A percentile compares a stretch with the other conserved stretches of the same genome.
phyloP scores from a whole-genome alignment of 2,888 invertebrate species.

The Aproaerema taeniolella region DNA sequence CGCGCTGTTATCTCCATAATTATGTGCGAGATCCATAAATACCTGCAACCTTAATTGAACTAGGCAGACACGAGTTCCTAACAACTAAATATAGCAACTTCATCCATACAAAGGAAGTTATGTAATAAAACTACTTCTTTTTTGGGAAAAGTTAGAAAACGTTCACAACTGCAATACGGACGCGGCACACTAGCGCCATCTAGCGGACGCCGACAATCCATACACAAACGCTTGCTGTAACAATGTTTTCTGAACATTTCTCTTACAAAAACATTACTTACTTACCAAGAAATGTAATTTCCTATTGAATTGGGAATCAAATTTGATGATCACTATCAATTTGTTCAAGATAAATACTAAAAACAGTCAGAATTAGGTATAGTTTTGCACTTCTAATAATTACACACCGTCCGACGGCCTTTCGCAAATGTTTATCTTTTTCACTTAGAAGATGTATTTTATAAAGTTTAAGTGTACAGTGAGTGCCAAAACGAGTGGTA shows the following conservation, averaged over 20 bases:
- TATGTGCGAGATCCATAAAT: too few relatives aligned
- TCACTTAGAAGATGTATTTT: conserved; percentile 2
- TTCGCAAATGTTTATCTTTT: too few relatives aligned
- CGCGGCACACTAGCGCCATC: conserved; percentile 54
- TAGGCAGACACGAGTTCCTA: too few relatives aligned
- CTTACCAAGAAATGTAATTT: conserved; percentile 12
- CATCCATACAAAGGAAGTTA: conserved; percentile 24
- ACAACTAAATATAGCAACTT: too few relatives aligned
- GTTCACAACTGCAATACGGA: conserved; percentile 60
- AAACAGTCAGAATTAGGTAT: conserved; percentile 3
- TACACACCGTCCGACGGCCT: too few relatives aligned
- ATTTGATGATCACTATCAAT: conserved; percentile 11
- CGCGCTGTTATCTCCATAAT: too few relatives aligned
- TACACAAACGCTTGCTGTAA: background rate
- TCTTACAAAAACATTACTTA: conserved; percentile 8
- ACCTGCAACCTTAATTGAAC: too few relatives aligned
- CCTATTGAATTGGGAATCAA: too few relatives aligned
- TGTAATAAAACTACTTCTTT: conserved; percentile 33
- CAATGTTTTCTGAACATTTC: background rate
- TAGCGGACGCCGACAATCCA: conserved; percentile 28
- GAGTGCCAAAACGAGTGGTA: conserved; percentile 18
- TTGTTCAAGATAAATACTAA: conserved; percentile 10
- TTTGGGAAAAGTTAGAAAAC: conserved; percentile 30
- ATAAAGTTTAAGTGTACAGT: conserved; percentile 12
- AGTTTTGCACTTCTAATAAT: too few relatives aligned